Evolutionary conservation across 1,140 invertebrate species (phyloP), one percentile per base, ranked within the genome.

Genomic region (Aradophagus sp.): DNA sequence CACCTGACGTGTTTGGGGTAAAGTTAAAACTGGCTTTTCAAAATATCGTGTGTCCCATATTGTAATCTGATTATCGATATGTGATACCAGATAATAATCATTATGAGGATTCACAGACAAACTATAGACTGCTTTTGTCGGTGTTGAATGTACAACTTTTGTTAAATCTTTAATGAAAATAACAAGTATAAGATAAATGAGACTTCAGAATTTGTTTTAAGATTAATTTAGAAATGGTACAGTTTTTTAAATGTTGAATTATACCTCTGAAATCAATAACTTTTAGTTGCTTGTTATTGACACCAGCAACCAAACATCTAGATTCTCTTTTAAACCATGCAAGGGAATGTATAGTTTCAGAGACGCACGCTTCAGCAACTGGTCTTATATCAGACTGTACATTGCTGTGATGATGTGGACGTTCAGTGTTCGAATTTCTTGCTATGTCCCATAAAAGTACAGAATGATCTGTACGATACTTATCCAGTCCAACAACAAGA

Each of bases 191-290:
- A 23, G 4, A 23, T 23, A 23, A 23, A 8, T 23, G n/a, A n/a
- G n/a, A n/a, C n/a, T n/a, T n/a, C n/a, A n/a, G n/a, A n/a, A n/a
- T n/a, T n/a, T n/a, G n/a, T n/a, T n/a, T n/a, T n/a, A n/a, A n/a
- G n/a, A n/a, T n/a, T n/a, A n/a, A n/a, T n/a, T n/a, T n/a, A n/a
- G n/a, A n/a, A n/a, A n/a, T n/a, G n/a, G n/a, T n/a, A n/a, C n/a
- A n/a, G n/a, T n/a, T n/a, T n/a, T n/a, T n/a, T n/a, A n/a, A n/a
- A n/a, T n/a, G n/a, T 23, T 23, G 20, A 23, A 23, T 23, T 23
- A 23, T 86, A 97, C 95, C 95, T 90, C 95, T 88, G 0, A 97
- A 87, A 84, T 98, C 97, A 80, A 94, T 93, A n/a, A 98, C 88
- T 85, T 94, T 94, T 4, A 98, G 89, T 71, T 92, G 90, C 75